Evolutionary conservation across 1,140 invertebrate species (phyloP), one percentile per base, ranked within the genome.

Genomic region (Ectropis grisescens): DNA sequence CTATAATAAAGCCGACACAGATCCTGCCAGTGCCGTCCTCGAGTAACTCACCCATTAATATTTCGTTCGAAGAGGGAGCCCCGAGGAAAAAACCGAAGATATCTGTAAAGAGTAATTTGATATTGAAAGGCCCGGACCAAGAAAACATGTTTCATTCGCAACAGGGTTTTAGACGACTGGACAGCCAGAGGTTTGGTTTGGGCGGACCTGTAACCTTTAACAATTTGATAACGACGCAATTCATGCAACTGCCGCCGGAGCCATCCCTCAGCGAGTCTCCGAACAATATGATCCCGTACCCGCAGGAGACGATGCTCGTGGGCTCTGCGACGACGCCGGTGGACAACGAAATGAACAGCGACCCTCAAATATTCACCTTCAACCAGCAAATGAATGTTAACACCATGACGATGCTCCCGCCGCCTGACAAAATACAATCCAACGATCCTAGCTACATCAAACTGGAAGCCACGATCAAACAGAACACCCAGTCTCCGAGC

Each of bases 61-160:
- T 62, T 13, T 43, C 48, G 0, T 50, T 39, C 9, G 74, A 81
- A 24, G 70, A 75, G 2, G 71, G 70, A 1, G 46, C 49, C 11
- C 72, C 78, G 1, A 62, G 79, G 29, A 83, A 83, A 37, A 82
- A 82, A 29, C 74, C 82, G 0, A 83, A 83, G 45, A 83, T 83
- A 58, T 83, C 79, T 2, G 82, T 83, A 0, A 83, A 83, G 50
- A 83, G 82, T 33, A 82, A 83, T 45, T 41, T 82, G 14, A 79
- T 83, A 37, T 37, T 83, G 4, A 83, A 83, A 57, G 82, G 78
- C 0, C 78, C 82, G 8, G 74, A 83, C 39, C 71, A 78, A 35
- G 58, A 70, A 2, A 75, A 82, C 23, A 76, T 69, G 58, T 82
- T 83, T 36, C 67, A 83, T 49, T 74, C 71, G 8, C 78, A 80